phyloP scores from a whole-genome alignment of 2,797 vertebrate species.

The Cercopithecus mitis region DNA sequence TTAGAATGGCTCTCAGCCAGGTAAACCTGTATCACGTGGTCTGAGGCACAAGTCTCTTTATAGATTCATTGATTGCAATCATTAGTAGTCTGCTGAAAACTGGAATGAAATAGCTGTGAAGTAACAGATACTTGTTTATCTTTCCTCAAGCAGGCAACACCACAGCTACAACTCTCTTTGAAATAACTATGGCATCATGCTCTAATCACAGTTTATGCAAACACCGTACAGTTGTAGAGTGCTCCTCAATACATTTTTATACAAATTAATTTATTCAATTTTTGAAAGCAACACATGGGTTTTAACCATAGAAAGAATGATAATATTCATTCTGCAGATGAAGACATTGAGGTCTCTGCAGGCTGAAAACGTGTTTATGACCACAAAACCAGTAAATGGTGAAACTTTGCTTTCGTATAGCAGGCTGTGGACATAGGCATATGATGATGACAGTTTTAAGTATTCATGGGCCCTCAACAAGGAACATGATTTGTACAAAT shows the following conservation, averaged over 20 bases:
- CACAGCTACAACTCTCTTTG: conserved; percentile 8
- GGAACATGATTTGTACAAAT: not conserved
- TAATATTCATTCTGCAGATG: not conserved
- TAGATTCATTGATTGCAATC: conserved; percentile 10
- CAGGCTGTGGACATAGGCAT: not conserved
- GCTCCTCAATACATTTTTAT: not conserved
- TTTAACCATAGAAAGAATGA: not conserved
- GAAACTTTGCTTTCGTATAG: not conserved
- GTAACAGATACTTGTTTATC: conserved; percentile 22
- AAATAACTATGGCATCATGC: not conserved
- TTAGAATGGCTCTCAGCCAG: not conserved
- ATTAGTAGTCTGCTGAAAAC: conserved; percentile 36
- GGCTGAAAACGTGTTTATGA: not conserved
- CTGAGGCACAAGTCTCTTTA: not conserved
- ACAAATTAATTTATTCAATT: conserved; percentile 8
- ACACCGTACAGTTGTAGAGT: not conserved
- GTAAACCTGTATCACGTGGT: not conserved
- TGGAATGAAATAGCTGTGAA: conserved; percentile 19
- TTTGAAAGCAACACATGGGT: not conserved
- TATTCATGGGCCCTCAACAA: not conserved
- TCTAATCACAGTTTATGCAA: conserved; percentile 35
- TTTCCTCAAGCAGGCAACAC: not conserved
- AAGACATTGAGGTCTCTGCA: not conserved
- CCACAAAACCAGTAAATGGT: not conserved
- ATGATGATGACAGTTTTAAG: not conserved